Percentiles rank a stretch among this genome's conserved stretches.
Conservation (phyloP, 1,140 invertebrate species). For the Trissolcus basalis region DNA sequence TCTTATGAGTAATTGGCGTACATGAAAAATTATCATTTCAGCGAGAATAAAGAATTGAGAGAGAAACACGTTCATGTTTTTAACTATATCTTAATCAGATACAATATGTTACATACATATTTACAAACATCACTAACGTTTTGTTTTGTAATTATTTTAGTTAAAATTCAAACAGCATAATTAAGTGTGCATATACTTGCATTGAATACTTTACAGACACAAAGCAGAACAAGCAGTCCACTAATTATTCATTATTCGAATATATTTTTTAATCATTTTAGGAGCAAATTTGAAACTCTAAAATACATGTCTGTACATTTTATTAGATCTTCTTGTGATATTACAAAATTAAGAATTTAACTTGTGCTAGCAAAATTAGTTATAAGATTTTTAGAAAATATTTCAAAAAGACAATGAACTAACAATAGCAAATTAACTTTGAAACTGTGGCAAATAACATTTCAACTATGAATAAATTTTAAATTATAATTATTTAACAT, state of each 20-base stretch:
- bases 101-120: conserved; percentile 58
- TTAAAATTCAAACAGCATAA: conserved; percentile 38
- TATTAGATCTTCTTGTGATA: conserved; percentile 27
- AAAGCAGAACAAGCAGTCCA: conserved; percentile 47
- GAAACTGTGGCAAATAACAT: too few species aligned
- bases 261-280: conserved; percentile 27
- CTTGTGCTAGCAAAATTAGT: conserved; percentile 20
- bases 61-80: conserved; percentile 25
- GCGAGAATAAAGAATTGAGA: not conserved
- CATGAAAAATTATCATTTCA: not conserved
- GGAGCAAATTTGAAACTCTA: conserved; percentile 17
- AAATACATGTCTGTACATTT: conserved; percentile 35
- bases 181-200: conserved; percentile 39
- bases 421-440: too few species aligned
- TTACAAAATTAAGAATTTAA: conserved; percentile 11
- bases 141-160: conserved; percentile 23
- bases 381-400: too few species aligned
- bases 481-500: too few species aligned
- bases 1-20: too few species aligned
- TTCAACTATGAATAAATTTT: too few species aligned
- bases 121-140: conserved; percentile 50
- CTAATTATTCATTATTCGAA: conserved; percentile 32
- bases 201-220: conserved; percentile 42
- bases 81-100: conserved; percentile 50
- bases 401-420: too few species aligned